A percentile compares a stretch with the other conserved stretches of the same genome.
These are phyloP conservation scores for Sthenelais limicola DNA, from an alignment of 2,888 invertebrate species.

Conservation along the genomic window DNA sequence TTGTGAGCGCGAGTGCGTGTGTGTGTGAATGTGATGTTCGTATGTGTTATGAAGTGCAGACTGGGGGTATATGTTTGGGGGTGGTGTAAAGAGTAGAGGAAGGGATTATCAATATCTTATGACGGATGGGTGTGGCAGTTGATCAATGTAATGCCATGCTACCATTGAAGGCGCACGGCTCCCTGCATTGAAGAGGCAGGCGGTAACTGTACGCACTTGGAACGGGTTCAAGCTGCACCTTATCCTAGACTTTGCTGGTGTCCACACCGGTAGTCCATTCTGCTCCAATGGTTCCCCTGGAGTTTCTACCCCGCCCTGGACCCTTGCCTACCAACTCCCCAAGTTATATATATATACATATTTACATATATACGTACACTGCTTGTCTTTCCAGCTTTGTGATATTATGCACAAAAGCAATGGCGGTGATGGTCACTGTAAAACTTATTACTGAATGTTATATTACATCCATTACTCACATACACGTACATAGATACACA, in stretches of 20 bases:
- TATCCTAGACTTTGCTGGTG: background rate
- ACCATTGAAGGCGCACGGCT: background rate
- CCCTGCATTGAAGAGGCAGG: slow-evolving; percentile 25
- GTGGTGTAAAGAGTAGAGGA: background rate
- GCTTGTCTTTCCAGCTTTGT: slow-evolving; percentile 32
- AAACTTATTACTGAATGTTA: too few relatives aligned
- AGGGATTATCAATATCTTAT: slow-evolving; percentile 34
- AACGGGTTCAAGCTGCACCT: background rate
- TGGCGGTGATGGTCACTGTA: background rate
- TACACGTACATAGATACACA: background rate
- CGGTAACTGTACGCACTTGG: slow-evolving; percentile 22
- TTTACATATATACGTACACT: background rate
- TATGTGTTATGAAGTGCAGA: too few relatives aligned
- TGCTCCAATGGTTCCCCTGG: background rate
- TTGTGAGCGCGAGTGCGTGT: background rate
- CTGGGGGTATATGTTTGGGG: background rate
- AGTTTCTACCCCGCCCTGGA: background rate
- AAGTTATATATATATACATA: background rate
- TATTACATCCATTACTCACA: background rate
- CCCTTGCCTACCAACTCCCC: background rate
- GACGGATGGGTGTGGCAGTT: slow-evolving; percentile 38
- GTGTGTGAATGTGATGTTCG: background rate
- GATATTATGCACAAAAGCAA: slow-evolving; percentile 32
- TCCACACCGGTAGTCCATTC: background rate
- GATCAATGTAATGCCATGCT: slow-evolving; percentile 39